phyloP scores from a whole-genome alignment of 2,888 invertebrate genomes.

The Drosophila basisetae region DNA sequence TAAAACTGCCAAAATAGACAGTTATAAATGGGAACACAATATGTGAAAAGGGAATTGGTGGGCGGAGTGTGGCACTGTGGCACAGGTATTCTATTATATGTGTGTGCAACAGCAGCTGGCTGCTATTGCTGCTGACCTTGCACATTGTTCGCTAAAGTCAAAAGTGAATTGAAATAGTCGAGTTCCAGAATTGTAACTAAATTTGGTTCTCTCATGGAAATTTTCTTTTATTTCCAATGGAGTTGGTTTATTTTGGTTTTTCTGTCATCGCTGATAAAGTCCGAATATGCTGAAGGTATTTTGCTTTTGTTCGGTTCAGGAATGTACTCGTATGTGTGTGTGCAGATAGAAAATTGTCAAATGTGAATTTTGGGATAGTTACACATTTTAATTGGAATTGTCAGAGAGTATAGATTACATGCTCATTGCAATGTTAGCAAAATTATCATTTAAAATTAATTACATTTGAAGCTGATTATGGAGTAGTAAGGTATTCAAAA shows the following conservation, averaged over 20 bases:
- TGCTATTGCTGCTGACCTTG: conserved; percentile 41
- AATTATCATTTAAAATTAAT: background rate
- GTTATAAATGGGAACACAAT: conserved; percentile 48
- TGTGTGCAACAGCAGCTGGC: conserved; percentile 27
- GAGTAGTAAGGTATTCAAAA: background rate
- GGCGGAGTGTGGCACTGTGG: background rate
- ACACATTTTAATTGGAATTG: background rate
- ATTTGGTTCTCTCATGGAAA: conserved; percentile 29
- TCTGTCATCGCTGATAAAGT: background rate
- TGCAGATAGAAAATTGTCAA: background rate
- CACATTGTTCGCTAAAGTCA: conserved; percentile 44
- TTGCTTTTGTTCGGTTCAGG: background rate
- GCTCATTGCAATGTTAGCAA: background rate
- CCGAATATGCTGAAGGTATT: background rate
- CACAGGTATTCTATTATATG: background rate
- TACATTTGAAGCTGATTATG: background rate
- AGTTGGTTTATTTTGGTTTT: background rate
- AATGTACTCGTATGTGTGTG: background rate
- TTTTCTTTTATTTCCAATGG: conserved; percentile 7
- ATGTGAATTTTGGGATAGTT: conserved; percentile 8
- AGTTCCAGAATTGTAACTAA: conserved; percentile 40
- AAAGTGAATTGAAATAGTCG: conserved; percentile 27
- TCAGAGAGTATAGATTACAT: background rate
- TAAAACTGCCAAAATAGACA: conserved; percentile 46
- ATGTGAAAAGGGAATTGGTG: background rate